These are phyloP conservation scores for Sepiola atlantica DNA, from an alignment of 2,888 invertebrate species.

Conservation along the genomic window DNA sequence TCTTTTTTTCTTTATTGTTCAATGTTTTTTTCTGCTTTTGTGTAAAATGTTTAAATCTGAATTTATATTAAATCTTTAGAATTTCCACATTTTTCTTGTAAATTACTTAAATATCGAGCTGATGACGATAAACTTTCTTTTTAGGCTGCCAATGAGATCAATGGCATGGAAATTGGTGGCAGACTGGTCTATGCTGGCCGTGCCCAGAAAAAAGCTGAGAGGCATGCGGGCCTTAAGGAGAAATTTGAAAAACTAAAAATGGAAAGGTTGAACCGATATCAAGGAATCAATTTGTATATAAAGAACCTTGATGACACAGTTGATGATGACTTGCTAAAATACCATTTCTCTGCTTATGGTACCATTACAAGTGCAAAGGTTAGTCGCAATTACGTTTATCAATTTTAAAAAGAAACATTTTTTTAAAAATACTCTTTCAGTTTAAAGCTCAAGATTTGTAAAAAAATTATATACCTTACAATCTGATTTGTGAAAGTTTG, in stretches of 20 bases:
- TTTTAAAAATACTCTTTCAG: no score
- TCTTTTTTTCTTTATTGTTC: no score
- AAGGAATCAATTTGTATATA: constrained; percentile 96
- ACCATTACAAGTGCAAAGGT: constrained; percentile 98
- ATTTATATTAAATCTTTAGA: no score
- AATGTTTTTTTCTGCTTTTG: no score
- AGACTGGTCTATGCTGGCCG: constrained; percentile 90
- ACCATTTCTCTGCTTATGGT: constrained; percentile 94
- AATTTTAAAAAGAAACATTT: no score
- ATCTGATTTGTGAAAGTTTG: no score
- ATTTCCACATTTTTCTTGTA: no score
- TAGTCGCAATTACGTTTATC: neutral
- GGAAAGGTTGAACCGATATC: constrained; percentile 87
- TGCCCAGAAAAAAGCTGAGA: constrained; percentile 98
- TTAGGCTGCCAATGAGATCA: constrained; percentile 89
- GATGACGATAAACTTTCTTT: neutral
- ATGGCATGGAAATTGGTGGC: constrained; percentile 81
- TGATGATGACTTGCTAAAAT: constrained; percentile 94
- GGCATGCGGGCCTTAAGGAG: constrained; percentile 95
- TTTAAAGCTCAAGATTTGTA: no score
- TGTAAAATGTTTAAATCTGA: no score
- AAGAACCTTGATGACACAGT: constrained; percentile 98
- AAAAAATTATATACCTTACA: no score
- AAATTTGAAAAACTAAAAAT: constrained; percentile 96
- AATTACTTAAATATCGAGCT: neutral